Percentiles rank a stretch among this genome's conserved stretches.
Evolutionary conservation across 2,888 invertebrate species (phyloP).

Genomic region (Mythimna impura): DNA sequence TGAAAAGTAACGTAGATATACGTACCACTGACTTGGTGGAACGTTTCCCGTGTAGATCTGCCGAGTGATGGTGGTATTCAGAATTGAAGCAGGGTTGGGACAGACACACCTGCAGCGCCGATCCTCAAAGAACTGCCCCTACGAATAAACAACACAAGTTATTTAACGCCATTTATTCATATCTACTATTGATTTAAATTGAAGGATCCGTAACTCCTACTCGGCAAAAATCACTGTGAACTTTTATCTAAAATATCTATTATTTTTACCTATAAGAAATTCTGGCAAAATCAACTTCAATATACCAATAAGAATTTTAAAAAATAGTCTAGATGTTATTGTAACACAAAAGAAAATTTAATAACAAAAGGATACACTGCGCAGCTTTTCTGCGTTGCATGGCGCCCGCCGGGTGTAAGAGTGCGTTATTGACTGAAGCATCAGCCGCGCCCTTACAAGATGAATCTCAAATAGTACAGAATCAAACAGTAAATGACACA

Average conservation of each 20-base stretch:
- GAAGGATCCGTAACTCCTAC: neutral
- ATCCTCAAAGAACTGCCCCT: constrained; percentile 91
- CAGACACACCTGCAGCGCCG: constrained; percentile 95
- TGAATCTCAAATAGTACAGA: neutral
- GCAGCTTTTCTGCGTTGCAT: constrained; percentile 4
- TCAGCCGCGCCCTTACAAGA: neutral
- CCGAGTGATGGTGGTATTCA: constrained; percentile 87
- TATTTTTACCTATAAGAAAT: neutral
- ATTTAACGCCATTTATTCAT: neutral
- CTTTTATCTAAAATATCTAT: neutral
- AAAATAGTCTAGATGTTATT: neutral
- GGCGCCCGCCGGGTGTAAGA: neutral
- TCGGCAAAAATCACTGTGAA: neutral
- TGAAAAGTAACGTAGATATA: neutral
- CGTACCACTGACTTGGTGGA: constrained; percentile 93
- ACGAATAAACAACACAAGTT: constrained; percentile 1
- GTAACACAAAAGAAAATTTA: neutral
- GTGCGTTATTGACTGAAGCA: constrained; percentile 5
- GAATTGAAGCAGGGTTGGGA: constrained; percentile 93
- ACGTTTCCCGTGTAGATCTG: constrained; percentile 94
- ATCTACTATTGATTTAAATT: too few species aligned
- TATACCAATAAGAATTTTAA: too few species aligned
- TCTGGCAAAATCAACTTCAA: neutral
- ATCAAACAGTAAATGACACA: neutral
- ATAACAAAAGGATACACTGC: constrained; percentile 7